These are phyloP conservation scores for Drosophila buzzatii DNA, from an alignment of 2,888 invertebrate genomes.

Conservation along the genomic window DNA sequence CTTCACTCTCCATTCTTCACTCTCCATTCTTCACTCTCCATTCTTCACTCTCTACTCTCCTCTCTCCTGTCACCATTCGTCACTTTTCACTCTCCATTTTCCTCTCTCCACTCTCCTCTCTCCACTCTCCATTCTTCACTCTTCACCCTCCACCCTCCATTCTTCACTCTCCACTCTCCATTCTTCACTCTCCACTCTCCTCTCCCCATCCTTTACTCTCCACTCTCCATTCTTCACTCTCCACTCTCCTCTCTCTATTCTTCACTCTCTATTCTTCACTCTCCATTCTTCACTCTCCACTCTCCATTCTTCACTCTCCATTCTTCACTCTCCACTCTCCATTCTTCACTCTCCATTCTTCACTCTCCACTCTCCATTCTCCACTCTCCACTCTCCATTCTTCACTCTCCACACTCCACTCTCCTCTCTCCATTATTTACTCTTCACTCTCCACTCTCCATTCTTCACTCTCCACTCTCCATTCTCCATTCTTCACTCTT, in stretches of 20 bases:
- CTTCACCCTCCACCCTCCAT: background rate
- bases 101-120: background rate
- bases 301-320: too few relatives aligned
- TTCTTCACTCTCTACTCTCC: too few relatives aligned
- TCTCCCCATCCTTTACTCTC: background rate
- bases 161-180: background rate
- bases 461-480: background rate
- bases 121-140: background rate
- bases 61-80: too few relatives aligned
- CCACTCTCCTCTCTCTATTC: too few relatives aligned
- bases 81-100: too few relatives aligned
- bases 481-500: background rate
- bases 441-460: background rate
- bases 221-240: too few relatives aligned
- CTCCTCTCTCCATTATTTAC: background rate
- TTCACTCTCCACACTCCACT: background rate
- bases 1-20: background rate
- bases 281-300: too few relatives aligned
- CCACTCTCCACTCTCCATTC: background rate
- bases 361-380: background rate
- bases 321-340: background rate
- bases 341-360: background rate
- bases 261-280: background rate
- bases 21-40: too few relatives aligned
- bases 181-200: background rate